phyloP scores from a whole-genome alignment of 2,797 vertebrate genomes.

The Trachops cirrhosus region DNA sequence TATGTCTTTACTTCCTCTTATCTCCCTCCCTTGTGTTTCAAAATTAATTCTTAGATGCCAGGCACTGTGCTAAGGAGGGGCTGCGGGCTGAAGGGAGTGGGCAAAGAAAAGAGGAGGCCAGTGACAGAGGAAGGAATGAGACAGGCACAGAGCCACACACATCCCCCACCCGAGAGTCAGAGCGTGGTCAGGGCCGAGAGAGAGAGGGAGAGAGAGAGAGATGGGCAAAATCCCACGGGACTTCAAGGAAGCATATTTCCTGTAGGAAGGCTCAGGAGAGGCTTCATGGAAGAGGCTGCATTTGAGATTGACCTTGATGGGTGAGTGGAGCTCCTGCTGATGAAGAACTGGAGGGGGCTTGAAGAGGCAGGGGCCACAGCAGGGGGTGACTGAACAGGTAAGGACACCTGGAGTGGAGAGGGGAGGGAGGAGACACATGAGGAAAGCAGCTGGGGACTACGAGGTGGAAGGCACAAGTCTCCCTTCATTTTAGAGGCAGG shows the following conservation, averaged over 20 bases:
- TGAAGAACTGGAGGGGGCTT: not conserved
- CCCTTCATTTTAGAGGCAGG: not conserved
- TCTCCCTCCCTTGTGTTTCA: not conserved
- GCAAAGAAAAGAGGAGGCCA: not conserved
- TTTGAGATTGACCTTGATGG: not conserved
- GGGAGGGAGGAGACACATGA: not conserved
- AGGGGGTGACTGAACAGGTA: accelerated
- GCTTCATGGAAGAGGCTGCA: not conserved
- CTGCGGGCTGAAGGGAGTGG: not conserved
- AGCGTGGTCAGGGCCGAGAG: not conserved
- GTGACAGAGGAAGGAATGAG: not conserved
- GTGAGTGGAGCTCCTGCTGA: not conserved
- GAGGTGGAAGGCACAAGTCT: accelerated
- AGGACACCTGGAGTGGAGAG: not conserved
- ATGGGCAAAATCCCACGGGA: not conserved
- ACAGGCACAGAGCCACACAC: not conserved
- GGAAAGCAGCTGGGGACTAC: not conserved
- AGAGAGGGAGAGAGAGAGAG: not conserved
- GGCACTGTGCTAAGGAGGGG: not conserved
- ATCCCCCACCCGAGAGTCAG: not conserved
- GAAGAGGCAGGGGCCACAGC: too few species aligned
- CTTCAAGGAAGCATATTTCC: not conserved
- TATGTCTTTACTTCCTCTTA: not conserved
- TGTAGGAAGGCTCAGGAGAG: not conserved
- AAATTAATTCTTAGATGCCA: not conserved